phyloP scores from a whole-genome alignment of 2,113 vertebrate genomes.

The Rhombomys opimus region DNA sequence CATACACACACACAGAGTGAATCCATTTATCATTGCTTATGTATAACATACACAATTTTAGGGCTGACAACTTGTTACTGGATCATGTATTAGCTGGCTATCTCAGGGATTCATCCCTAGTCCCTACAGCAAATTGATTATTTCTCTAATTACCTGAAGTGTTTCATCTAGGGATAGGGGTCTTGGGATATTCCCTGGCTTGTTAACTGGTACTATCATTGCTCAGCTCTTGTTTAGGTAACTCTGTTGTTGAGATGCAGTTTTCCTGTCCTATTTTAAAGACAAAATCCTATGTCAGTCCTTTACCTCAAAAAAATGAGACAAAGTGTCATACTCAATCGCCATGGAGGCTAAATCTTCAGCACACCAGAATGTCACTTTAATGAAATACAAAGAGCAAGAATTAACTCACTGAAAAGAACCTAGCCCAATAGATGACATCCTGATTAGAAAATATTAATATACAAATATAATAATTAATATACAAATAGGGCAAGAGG shows the following conservation, averaged over 20 bases:
- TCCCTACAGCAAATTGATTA: background rate
- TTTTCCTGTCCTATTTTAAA: background rate
- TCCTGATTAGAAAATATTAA: background rate
- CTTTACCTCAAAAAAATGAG: background rate
- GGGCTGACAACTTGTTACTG: background rate
- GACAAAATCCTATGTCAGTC: background rate
- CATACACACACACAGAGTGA: background rate
- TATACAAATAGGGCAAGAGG: background rate
- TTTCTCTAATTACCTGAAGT: background rate
- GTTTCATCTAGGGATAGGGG: background rate
- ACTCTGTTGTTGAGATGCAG: background rate
- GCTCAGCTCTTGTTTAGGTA: background rate
- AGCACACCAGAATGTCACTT: background rate
- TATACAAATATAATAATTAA: background rate
- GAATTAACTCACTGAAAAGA: background rate
- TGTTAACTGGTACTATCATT: background rate
- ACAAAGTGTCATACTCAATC: background rate
- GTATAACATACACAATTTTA: background rate
- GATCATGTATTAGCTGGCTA: background rate
- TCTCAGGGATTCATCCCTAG: background rate
- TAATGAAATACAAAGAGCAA: background rate
- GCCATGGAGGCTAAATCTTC: background rate
- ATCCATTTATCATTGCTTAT: background rate
- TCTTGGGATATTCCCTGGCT: background rate
- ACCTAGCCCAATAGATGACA: background rate